Percentiles rank a stretch among this genome's conserved stretches.
These are phyloP conservation scores for Sciurus vulgaris DNA, from an alignment of 2,797 vertebrate genomes.

Conservation along the genomic window DNA sequence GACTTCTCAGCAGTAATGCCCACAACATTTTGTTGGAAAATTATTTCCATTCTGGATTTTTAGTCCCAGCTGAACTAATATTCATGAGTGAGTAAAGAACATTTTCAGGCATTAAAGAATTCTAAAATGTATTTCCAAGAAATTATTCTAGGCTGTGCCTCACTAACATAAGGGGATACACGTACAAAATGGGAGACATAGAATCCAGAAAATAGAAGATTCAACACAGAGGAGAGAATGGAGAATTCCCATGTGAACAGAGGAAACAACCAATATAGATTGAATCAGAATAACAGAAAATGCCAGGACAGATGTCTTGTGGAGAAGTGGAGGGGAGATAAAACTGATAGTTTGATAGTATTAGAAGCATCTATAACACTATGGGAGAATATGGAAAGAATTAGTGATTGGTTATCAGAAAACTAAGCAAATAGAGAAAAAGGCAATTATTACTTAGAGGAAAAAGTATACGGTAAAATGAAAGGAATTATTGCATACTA, in stretches of 20 bases:
- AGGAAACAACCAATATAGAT: not conserved
- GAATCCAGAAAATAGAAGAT: conserved; percentile 1
- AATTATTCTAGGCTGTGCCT: not conserved
- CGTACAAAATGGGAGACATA: conserved; percentile 25
- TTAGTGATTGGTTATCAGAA: not conserved
- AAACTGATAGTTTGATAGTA: conserved; percentile 36
- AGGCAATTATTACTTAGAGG: not conserved
- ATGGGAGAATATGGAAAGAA: conserved; percentile 3
- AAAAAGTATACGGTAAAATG: not conserved
- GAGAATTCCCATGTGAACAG: conserved; percentile 25
- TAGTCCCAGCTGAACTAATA: conserved; percentile 28
- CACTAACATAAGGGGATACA: conserved; percentile 33
- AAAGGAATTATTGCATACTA: not conserved
- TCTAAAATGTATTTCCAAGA: conserved; percentile 46
- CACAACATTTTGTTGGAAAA: conserved; percentile 25
- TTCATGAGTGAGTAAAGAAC: not conserved
- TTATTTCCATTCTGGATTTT: conserved; percentile 71
- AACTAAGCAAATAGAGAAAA: conserved; percentile 48
- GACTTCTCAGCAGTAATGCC: conserved; percentile 22
- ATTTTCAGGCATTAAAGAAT: conserved; percentile 32
- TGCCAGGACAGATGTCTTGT: not conserved
- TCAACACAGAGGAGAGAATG: conserved; percentile 40
- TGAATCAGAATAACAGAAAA: not conserved
- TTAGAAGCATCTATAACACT: conserved; percentile 14
- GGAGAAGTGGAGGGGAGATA: not conserved